Conservation (phyloP, 92 coral and sea anemone genomes). For the Epizoanthus rinbou region DNA sequence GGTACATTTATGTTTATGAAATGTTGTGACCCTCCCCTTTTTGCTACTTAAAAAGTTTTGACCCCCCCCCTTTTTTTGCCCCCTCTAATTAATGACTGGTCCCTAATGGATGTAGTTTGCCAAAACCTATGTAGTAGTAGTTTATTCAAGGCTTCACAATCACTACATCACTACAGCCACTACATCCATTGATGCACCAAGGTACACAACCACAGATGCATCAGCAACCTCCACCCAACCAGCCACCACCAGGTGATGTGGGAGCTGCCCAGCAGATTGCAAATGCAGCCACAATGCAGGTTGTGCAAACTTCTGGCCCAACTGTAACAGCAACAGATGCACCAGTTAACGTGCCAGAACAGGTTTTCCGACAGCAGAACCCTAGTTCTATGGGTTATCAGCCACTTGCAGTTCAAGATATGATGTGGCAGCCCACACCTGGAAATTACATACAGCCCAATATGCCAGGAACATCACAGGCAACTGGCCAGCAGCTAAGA, state of each 20-base stretch:
- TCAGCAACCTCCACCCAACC: slow-evolving; percentile 80
- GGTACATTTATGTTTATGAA: too few relatives aligned
- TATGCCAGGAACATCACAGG: slow-evolving; percentile 63
- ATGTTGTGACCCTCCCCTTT: too few relatives aligned
- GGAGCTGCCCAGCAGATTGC: slow-evolving; percentile 94
- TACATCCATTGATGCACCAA: slow-evolving; percentile 74
- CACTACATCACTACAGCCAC: too few relatives aligned
- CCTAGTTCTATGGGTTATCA: slow-evolving; percentile 57
- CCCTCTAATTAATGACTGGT: too few relatives aligned
- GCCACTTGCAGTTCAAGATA: slow-evolving; percentile 55
- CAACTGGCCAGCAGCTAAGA: slow-evolving; percentile 49
- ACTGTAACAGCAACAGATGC: slow-evolving; percentile 56
- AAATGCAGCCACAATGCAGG: slow-evolving; percentile 80
- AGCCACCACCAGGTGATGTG: slow-evolving; percentile 91
- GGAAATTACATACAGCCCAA: slow-evolving; percentile 62
- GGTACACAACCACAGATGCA: slow-evolving; percentile 72
- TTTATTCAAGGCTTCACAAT: too few relatives aligned
- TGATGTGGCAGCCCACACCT: slow-evolving; percentile 76
- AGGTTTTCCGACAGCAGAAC: slow-evolving; percentile 51
- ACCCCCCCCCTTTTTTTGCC: too few relatives aligned
- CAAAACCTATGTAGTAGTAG: too few relatives aligned
- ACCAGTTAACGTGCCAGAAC: slow-evolving; percentile 55
- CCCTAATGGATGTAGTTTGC: too few relatives aligned
- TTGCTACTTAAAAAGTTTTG: too few relatives aligned
- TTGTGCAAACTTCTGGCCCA: slow-evolving; percentile 67